phyloP scores from a whole-genome alignment of 2,113 vertebrate species.

The Leucopternis melanops region DNA sequence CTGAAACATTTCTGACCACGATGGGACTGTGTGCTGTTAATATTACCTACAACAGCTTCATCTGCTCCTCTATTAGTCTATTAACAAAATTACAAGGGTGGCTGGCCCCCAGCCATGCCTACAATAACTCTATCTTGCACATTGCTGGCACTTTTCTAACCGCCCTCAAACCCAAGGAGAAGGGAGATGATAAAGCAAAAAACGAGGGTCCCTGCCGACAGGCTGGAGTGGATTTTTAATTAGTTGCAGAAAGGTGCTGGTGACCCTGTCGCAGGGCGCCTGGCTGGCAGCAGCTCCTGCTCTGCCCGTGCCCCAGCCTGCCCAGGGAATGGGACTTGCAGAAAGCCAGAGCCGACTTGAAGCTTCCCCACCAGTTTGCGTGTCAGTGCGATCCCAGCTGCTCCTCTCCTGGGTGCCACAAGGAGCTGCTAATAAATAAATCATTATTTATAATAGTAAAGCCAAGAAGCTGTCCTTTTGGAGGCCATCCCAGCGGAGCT shows the following conservation, averaged over 20 bases:
- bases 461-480: not conserved
- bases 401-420: not conserved
- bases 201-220: not conserved
- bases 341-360: not conserved
- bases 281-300: not conserved
- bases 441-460: not conserved
- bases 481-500: not conserved
- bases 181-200: not conserved
- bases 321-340: not conserved
- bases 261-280: not conserved
- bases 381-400: not conserved
- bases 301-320: not conserved
- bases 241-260: not conserved
- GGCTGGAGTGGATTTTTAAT: not conserved
- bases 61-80: not conserved
- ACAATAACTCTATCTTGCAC: rapidly evolving
- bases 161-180: not conserved
- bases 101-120: not conserved
- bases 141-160: not conserved
- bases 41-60: not conserved
- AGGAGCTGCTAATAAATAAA: not conserved
- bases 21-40: not conserved
- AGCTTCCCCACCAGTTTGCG: not conserved
- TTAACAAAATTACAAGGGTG: not conserved
- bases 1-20: not conserved